A percentile compares a stretch with the other conserved stretches of the same genome.
These are phyloP conservation scores for Microplitis deprimator DNA, from an alignment of 2,888 invertebrate species.

Conservation along the genomic window DNA sequence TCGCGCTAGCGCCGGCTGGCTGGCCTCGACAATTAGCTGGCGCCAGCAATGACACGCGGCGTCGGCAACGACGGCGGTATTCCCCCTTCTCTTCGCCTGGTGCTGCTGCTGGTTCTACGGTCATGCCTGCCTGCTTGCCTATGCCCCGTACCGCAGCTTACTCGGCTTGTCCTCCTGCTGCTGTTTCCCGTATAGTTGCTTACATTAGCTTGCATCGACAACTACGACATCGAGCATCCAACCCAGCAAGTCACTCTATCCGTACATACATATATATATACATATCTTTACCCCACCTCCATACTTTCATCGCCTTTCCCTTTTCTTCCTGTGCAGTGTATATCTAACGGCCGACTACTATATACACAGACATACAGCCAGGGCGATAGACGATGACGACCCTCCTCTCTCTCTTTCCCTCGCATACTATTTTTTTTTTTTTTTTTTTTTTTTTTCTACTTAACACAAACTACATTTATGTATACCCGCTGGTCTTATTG, in stretches of 20 bases:
- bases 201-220: slow-evolving; percentile 1
- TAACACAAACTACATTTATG: background rate
- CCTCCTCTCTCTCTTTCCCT: background rate
- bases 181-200: slow-evolving; percentile 31
- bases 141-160: background rate
- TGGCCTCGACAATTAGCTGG: slow-evolving; percentile 70
- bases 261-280: background rate
- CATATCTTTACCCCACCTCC: slow-evolving; percentile 16
- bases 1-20: slow-evolving; percentile 58
- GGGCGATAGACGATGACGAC: slow-evolving; percentile 3
- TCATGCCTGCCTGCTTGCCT: background rate
- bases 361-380: slow-evolving; percentile 6
- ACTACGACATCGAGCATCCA: slow-evolving; percentile 44
- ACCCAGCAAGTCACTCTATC: slow-evolving; percentile 35
- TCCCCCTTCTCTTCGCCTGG: slow-evolving; percentile 47
- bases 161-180: slow-evolving; percentile 53
- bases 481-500: slow-evolving; percentile 12
- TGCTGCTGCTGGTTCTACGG: slow-evolving; percentile 57
- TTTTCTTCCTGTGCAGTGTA: slow-evolving; percentile 24
- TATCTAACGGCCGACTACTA: slow-evolving; percentile 11
- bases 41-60: slow-evolving; percentile 69
- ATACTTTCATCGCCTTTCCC: slow-evolving; percentile 44
- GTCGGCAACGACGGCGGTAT: slow-evolving; percentile 57
- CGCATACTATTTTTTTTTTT: background rate
- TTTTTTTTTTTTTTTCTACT: background rate